These are phyloP conservation scores for Excalfactoria chinensis DNA, from an alignment of 2,113 vertebrate species.

Conservation along the genomic window DNA sequence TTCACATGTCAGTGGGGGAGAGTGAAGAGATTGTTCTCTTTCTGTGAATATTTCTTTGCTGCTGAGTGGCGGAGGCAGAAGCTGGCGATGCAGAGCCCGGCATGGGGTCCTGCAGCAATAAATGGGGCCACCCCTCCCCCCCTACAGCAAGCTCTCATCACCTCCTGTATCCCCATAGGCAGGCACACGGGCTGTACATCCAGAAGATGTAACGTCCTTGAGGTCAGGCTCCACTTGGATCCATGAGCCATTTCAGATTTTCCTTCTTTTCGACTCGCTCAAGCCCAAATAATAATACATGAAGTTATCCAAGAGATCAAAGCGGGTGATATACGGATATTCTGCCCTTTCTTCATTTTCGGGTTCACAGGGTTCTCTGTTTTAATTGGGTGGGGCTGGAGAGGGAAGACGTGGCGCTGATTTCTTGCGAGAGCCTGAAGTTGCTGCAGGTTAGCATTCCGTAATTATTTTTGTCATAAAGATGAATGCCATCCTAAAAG, in stretches of 20 bases:
- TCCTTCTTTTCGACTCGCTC: background rate
- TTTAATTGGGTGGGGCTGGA: background rate
- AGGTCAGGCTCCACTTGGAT: background rate
- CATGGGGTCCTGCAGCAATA: background rate
- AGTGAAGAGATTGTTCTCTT: background rate
- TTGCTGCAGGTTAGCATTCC: slow-evolving; percentile 29
- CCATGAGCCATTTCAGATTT: background rate
- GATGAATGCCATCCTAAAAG: slow-evolving; percentile 63
- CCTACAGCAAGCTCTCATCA: background rate
- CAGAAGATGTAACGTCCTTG: background rate
- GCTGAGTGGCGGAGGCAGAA: background rate
- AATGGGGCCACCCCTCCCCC: background rate
- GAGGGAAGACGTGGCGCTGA: background rate
- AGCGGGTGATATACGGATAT: background rate
- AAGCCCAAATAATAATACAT: background rate
- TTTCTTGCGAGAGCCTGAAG: background rate
- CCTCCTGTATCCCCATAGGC: background rate
- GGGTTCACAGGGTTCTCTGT: background rate
- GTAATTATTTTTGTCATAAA: slow-evolving; percentile 65
- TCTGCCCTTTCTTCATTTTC: background rate
- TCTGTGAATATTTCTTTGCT: background rate
- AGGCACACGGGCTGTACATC: background rate
- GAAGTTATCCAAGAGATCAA: background rate
- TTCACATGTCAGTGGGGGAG: background rate
- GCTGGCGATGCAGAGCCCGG: background rate